A percentile compares a stretch with the other conserved stretches of the same genome.
These are phyloP conservation scores for Lacanobia wlatinum DNA, from an alignment of 2,888 invertebrate genomes.

Conservation along the genomic window DNA sequence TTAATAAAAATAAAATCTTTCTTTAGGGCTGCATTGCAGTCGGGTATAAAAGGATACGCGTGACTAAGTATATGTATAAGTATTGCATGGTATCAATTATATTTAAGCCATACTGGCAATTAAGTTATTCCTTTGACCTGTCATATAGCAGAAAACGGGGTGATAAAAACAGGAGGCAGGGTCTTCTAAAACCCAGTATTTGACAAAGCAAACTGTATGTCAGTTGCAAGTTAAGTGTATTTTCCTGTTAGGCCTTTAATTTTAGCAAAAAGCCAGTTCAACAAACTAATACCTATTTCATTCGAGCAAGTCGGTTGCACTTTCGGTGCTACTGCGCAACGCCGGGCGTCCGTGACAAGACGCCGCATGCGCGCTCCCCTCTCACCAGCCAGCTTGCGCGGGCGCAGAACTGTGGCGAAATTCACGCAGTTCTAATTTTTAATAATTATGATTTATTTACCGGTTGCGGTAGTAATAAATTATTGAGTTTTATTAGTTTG, in stretches of 20 bases:
- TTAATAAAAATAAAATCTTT: too few relatives aligned
- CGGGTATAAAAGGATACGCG: too few relatives aligned
- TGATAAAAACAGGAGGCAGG: not conserved
- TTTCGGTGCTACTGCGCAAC: slow-evolving; percentile 74
- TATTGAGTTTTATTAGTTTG: slow-evolving; percentile 5
- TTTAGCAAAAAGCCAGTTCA: slow-evolving; percentile 27
- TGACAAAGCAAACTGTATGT: not conserved
- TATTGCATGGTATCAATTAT: too few relatives aligned
- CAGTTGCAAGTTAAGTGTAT: not conserved
- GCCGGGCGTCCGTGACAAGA: slow-evolving; percentile 78
- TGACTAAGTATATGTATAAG: too few relatives aligned
- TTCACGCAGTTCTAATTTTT: slow-evolving; percentile 30
- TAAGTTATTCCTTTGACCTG: too few relatives aligned
- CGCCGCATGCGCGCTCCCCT: slow-evolving; percentile 70
- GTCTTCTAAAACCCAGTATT: not conserved
- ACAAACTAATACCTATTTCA: slow-evolving; percentile 28
- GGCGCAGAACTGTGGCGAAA: slow-evolving; percentile 62
- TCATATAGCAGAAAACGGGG: not conserved
- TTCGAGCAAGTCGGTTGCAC: slow-evolving; percentile 54
- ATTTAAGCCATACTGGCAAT: too few relatives aligned
- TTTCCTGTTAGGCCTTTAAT: slow-evolving; percentile 3
- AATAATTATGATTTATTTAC: slow-evolving; percentile 42
- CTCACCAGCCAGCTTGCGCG: slow-evolving; percentile 63
- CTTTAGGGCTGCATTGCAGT: too few relatives aligned
- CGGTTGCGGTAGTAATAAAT: slow-evolving; percentile 4